These are phyloP conservation scores for Nixonia krombeini DNA, from an alignment of 1,140 invertebrate species.

Conservation along the genomic window DNA sequence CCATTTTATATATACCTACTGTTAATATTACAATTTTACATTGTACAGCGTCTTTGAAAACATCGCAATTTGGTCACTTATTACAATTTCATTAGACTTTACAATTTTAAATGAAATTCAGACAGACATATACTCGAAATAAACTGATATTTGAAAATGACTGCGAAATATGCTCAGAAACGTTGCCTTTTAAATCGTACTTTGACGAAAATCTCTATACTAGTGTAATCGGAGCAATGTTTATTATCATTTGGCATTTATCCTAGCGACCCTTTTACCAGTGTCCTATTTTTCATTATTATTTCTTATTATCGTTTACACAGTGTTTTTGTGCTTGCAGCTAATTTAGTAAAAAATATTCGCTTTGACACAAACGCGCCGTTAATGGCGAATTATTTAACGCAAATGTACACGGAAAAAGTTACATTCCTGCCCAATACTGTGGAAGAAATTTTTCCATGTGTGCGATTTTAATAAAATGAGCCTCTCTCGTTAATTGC, in stretches of 20 bases:
- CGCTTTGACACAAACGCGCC: too few species aligned
- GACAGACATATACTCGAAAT: too few species aligned
- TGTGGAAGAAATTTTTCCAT: too few species aligned
- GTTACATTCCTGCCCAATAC: too few species aligned
- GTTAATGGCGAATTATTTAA: too few species aligned
- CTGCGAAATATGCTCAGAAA: conserved; percentile 2
- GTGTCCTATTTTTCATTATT: background rate
- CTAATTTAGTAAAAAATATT: too few species aligned
- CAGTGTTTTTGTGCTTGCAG: too few species aligned
- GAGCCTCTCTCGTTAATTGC: too few species aligned
- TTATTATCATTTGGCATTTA: conserved; percentile 18
- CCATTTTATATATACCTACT: conserved; percentile 40
- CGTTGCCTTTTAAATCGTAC: conserved; percentile 11
- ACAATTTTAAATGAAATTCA: background rate
- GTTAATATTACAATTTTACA: conserved; percentile 25
- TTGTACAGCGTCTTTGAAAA: conserved; percentile 11
- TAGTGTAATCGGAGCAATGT: conserved; percentile 14
- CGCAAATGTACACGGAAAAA: too few species aligned
- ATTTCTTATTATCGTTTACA: too few species aligned
- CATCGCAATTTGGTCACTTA: conserved; percentile 6
- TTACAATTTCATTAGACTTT: conserved; percentile 3
- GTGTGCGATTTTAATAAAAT: too few species aligned
- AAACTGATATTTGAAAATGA: conserved; percentile 8
- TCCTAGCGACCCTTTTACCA: conserved; percentile 15
- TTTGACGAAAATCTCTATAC: background rate